Percentiles rank a stretch among this genome's conserved stretches.
Evolutionary conservation across 2,797 vertebrate genomes (phyloP).

Genomic region (Ctenochaetus hawaiiensis): DNA sequence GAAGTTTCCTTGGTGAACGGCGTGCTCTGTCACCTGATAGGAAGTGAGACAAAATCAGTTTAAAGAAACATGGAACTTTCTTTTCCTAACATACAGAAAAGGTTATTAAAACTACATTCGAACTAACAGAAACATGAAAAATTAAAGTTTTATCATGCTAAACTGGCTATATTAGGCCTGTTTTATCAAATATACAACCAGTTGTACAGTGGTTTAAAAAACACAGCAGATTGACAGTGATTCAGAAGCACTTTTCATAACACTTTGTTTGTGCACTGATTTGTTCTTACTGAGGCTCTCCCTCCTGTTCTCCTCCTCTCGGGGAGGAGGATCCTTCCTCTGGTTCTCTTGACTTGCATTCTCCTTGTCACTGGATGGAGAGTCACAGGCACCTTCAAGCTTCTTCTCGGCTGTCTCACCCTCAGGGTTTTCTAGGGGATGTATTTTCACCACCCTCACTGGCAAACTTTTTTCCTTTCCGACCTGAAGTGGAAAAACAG

Average conservation of each 20-base stretch:
- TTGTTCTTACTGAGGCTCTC: slow-evolving; percentile 92
- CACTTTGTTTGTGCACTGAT: background rate
- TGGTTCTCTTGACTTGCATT: slow-evolving; percentile 94
- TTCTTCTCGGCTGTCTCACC: slow-evolving; percentile 92
- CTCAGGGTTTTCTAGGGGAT: slow-evolving; percentile 90
- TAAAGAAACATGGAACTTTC: too few relatives aligned
- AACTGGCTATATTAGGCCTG: too few relatives aligned
- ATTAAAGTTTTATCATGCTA: too few relatives aligned
- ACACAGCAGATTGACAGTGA: too few relatives aligned
- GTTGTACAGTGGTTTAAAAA: too few relatives aligned
- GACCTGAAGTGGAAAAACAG: slow-evolving; percentile 82
- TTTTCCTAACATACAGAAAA: too few relatives aligned
- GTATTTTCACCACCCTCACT: slow-evolving; percentile 92
- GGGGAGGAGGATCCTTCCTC: slow-evolving; percentile 87
- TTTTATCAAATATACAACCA: too few relatives aligned
- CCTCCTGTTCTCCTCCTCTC: slow-evolving; percentile 92
- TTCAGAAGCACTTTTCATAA: too few relatives aligned
- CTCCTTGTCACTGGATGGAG: slow-evolving; percentile 98
- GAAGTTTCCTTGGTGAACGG: slow-evolving; percentile 95
- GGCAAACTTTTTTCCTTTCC: slow-evolving; percentile 93
- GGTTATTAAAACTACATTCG: too few relatives aligned
- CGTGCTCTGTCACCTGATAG: slow-evolving; percentile 92
- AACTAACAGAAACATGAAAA: too few relatives aligned
- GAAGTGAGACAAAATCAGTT: background rate
- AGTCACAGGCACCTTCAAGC: slow-evolving; percentile 93